A percentile compares a stretch with the other conserved stretches of the same genome.
phyloP scores from a whole-genome alignment of 2,888 invertebrate species.

The Mimachlamys varia region DNA sequence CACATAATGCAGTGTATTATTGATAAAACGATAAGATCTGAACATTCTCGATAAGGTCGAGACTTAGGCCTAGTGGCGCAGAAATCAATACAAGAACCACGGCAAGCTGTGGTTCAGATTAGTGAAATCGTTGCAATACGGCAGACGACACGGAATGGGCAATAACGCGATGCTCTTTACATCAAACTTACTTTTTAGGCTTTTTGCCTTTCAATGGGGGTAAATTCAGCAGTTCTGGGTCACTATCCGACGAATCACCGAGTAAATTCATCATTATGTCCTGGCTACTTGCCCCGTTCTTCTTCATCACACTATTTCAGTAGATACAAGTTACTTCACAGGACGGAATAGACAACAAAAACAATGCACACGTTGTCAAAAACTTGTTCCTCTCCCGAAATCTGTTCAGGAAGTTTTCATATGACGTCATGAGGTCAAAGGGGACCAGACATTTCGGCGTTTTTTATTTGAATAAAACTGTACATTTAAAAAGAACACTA shows the following conservation, averaged over 20 bases:
- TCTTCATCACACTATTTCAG: neutral
- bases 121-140: neutral
- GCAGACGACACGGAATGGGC: neutral
- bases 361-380: constrained; percentile 34
- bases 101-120: neutral
- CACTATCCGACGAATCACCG: constrained; percentile 64
- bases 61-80: too few relatives aligned
- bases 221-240: constrained; percentile 66
- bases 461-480: neutral
- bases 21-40: neutral
- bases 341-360: neutral
- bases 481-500: neutral
- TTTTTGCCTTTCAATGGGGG: constrained; percentile 72
- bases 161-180: neutral
- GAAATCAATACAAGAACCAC: neutral
- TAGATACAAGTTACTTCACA: neutral
- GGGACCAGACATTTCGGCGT: neutral
- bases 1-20: neutral
- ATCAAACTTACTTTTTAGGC: constrained; percentile 61
- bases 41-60: too few relatives aligned
- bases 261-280: constrained; percentile 62
- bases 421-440: constrained; percentile 19
- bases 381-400: constrained; percentile 34
- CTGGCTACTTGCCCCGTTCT: constrained; percentile 36
- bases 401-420: constrained; percentile 27